Percentiles rank a stretch among this genome's conserved stretches.
Conservation (phyloP, 2,113 vertebrate genomes). For the Ciconia maguari region DNA sequence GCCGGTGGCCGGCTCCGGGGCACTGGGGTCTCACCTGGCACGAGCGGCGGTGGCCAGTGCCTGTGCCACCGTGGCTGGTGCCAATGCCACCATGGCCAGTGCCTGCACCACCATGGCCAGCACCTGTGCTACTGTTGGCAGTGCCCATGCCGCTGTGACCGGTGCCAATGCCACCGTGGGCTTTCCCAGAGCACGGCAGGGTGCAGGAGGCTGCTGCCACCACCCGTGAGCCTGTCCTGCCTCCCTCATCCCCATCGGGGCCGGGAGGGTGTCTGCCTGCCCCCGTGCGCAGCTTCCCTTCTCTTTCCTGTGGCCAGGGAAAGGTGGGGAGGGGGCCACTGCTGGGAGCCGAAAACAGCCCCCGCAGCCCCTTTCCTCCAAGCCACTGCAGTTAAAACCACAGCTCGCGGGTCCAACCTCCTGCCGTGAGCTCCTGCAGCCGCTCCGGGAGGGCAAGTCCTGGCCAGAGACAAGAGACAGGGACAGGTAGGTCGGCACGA, state of each 20-base stretch:
- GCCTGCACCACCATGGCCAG: fast-evolving
- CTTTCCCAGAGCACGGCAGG: not conserved
- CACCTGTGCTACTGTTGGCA: fast-evolving
- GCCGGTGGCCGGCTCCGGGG: fast-evolving
- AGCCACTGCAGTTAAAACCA: not conserved
- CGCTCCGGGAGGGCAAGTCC: not conserved
- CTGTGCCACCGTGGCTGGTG: not conserved
- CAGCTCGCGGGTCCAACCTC: not conserved
- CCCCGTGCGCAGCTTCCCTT: not conserved
- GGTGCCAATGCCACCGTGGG: not conserved
- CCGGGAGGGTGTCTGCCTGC: not conserved
- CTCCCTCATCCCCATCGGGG: not conserved
- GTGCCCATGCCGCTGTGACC: fast-evolving
- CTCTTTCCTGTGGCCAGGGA: too few relatives aligned
- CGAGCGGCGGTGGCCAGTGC: fast-evolving
- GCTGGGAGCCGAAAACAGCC: not conserved
- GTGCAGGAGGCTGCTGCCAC: not conserved
- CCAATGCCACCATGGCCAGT: fast-evolving
- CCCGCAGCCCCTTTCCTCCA: not conserved
- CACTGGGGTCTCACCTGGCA: not conserved
- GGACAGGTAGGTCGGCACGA: not conserved
- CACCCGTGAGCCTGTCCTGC: not conserved
- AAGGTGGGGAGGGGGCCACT: not conserved
- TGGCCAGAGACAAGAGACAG: not conserved
- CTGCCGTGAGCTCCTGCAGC: not conserved